Base-by-base conservation (phyloP, 1,140 invertebrate species). In the Oscheius sp. region DNA sequence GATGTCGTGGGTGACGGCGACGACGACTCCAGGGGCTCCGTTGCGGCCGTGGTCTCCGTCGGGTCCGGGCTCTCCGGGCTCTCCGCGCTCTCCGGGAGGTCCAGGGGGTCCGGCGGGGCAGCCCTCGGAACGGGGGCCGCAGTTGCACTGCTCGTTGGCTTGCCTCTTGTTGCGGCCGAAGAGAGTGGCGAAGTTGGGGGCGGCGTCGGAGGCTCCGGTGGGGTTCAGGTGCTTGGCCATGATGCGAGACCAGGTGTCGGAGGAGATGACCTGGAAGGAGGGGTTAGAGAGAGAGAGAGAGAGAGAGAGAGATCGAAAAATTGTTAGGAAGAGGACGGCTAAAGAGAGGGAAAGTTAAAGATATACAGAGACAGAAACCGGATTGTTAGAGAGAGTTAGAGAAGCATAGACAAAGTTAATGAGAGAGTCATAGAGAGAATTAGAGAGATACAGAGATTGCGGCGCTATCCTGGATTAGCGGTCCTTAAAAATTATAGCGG, bases 51-150 rank as follows among this genome's bases (percentile, higher is more conserved):
- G 68, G 29, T 74, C 49, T 63, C 73, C 73, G 15, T 62, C 49
- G 46, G 72, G 35, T 58, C 74, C 74, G 7, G 59, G 23, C 4
- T 52, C 32, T 66, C 69, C 74, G 38, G 74, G 38, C 28, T 70
- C 63, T 65, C 69, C 70, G n/a, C 29, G 63, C 68, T 64, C 61
- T 68, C 74, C 74, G 34, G 74, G 70, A 49, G 74, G 71, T 68
- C 74, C 74, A 28, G 74, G 74, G 28, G 74, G 74, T 46, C 74
- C 74, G 32, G 74, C 49, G 29, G 74, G 74, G 42, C 74, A 76
- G 23, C 35, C 67, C 28, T 62, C 45, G 61, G 66, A 62, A 45
- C 55, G 45, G 0, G 65, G 73, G 38, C 73, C 73, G 38, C 73
- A 75, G 58, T 75, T 68, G 34, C 73, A 75, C 28, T 68, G 65